phyloP scores from a whole-genome alignment of 64 coral and sea anemone species.

The Stylophora pistillata region DNA sequence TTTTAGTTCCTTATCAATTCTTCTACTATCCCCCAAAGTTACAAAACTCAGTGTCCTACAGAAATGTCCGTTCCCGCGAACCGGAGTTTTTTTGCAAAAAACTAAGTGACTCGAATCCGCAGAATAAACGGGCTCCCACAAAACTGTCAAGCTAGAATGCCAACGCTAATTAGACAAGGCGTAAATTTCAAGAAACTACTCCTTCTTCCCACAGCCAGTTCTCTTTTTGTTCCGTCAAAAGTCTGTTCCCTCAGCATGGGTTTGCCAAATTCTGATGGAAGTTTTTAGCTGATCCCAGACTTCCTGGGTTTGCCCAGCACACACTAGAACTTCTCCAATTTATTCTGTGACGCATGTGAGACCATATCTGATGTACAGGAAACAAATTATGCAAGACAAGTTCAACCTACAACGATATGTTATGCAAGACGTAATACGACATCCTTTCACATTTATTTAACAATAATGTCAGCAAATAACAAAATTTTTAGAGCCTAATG shows the following conservation, averaged over 20 bases:
- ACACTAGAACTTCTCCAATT: constrained; percentile 85
- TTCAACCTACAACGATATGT: not conserved
- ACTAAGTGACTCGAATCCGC: no score
- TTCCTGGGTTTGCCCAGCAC: constrained; percentile 92
- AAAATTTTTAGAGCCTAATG: no score
- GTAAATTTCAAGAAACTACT: constrained; percentile 45
- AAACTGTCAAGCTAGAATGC: no score
- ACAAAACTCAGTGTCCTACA: no score
- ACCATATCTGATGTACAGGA: constrained; percentile 55
- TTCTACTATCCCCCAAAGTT: no score
- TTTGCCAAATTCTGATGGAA: constrained; percentile 65
- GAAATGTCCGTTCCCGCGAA: no score
- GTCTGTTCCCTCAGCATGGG: constrained; percentile 83
- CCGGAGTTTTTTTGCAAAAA: no score
- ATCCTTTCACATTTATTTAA: not conserved
- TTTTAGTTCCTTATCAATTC: no score
- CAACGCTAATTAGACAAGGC: no score
- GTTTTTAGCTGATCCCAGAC: constrained; percentile 62
- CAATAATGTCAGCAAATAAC: no score
- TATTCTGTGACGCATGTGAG: constrained; percentile 90
- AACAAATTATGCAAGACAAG: not conserved
- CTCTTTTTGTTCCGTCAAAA: constrained; percentile 89
- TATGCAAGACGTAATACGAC: not conserved
- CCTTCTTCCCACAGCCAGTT: constrained; percentile 86
- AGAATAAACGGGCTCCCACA: no score